Conservation (phyloP, 2,113 vertebrate species). For the Tringa solitaria region DNA sequence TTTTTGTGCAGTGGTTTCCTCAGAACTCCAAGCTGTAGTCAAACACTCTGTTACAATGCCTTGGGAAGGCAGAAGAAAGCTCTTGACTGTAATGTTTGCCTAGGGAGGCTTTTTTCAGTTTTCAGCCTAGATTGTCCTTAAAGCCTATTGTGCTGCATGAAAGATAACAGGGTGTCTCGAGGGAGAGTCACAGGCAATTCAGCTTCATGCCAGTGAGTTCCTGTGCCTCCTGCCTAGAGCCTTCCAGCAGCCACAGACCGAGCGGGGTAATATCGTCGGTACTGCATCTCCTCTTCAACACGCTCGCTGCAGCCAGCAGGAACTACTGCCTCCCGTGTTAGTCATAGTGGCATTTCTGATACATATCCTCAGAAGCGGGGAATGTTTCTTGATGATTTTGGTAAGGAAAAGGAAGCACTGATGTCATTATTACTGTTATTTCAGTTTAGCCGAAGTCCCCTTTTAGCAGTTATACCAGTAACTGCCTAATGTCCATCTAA, state of each 20-base stretch:
- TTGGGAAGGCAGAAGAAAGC: background rate
- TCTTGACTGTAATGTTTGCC: background rate
- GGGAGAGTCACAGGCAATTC: background rate
- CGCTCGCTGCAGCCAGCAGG: background rate
- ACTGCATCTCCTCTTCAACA: background rate
- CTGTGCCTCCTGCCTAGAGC: background rate
- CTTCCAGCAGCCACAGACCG: background rate
- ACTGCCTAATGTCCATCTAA: background rate
- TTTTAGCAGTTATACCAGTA: background rate
- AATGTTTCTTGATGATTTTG: background rate
- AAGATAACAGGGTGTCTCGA: background rate
- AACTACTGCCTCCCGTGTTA: background rate
- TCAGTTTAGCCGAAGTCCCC: background rate
- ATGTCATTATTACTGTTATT: background rate
- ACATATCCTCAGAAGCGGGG: background rate
- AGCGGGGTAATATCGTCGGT: background rate
- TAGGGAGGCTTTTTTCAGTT: background rate
- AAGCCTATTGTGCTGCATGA: background rate
- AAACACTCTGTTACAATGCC: conserved; percentile 4
- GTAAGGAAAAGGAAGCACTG: background rate
- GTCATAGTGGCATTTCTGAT: background rate
- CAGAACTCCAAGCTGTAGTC: conserved; percentile 2
- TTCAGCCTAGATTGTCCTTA: background rate
- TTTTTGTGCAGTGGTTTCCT: conserved; percentile 13
- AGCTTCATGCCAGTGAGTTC: background rate